A percentile compares a stretch with the other conserved stretches of the same genome.
Conservation (phyloP, 2,888 invertebrate genomes). For the Drosophila flavopinicola region DNA sequence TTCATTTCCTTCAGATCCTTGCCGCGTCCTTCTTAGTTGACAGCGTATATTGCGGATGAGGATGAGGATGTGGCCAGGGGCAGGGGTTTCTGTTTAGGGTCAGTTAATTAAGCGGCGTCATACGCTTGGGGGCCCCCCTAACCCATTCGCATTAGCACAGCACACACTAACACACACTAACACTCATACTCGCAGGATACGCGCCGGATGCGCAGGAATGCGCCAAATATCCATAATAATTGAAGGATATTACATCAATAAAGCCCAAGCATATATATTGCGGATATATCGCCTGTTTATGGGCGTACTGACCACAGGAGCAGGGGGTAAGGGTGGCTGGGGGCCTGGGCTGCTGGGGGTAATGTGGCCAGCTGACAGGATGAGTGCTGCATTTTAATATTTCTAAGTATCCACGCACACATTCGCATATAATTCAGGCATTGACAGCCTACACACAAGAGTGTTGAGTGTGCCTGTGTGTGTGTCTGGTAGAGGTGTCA, state of each 20-base stretch:
- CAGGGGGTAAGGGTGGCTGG: background rate
- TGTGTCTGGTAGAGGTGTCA: constrained; percentile 3
- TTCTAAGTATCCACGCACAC: constrained; percentile 75
- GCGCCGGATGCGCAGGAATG: constrained; percentile 59
- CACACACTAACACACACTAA: no score
- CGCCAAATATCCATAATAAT: constrained; percentile 83
- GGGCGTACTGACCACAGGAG: constrained; percentile 33
- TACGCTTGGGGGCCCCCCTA: constrained; percentile 15
- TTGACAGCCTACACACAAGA: constrained; percentile 56
- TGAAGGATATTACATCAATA: constrained; percentile 83
- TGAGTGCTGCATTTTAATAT: constrained; percentile 80
- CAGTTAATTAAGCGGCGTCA: constrained; percentile 73
- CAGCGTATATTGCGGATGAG: constrained; percentile 38
- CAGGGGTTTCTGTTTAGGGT: constrained; percentile 48
- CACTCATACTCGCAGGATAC: constrained; percentile 22
- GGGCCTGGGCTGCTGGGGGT: background rate
- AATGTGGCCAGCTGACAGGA: constrained; percentile 28
- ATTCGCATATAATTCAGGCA: constrained; percentile 82
- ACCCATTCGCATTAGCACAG: constrained; percentile 52
- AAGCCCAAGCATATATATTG: constrained; percentile 48
- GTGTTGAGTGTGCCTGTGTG: constrained; percentile 34
- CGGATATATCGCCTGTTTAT: constrained; percentile 20
- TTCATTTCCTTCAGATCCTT: constrained; percentile 72
- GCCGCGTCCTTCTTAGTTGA: constrained; percentile 36
- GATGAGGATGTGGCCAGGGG: no score